phyloP scores from a whole-genome alignment of 1,140 invertebrate genomes.

The Dinoponera quadriceps region DNA sequence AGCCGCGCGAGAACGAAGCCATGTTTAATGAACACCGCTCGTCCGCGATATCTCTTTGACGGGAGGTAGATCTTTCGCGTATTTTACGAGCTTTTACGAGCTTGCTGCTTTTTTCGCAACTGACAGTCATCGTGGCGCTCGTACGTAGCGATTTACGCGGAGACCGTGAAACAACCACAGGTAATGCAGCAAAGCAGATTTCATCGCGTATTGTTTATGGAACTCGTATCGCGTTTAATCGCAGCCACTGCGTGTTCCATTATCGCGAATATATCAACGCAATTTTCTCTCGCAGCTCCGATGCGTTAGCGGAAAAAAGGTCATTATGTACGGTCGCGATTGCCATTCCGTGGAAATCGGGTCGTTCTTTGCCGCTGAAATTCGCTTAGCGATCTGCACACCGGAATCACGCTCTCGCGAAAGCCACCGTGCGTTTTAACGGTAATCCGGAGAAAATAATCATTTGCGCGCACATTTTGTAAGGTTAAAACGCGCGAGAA shows the following conservation, averaged over 20 bases:
- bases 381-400: conserved; percentile 10
- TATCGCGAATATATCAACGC: not conserved
- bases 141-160: not conserved
- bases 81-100: not conserved
- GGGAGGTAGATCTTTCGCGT: not conserved
- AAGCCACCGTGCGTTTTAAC: not conserved
- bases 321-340: not conserved
- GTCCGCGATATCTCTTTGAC: not conserved
- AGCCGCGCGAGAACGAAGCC: not conserved
- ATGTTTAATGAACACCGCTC: not conserved
- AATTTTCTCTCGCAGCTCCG: not conserved
- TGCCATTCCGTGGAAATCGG: not conserved
- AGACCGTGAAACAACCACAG: not conserved
- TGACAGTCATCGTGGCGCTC: not conserved
- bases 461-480: not conserved
- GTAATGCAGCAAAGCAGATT: not conserved
- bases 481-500: not conserved
- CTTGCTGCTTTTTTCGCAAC: not conserved
- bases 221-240: not conserved
- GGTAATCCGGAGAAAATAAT: conserved; percentile 23
- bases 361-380: conserved; percentile 1
- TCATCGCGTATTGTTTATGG: not conserved
- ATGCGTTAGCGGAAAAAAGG: not conserved
- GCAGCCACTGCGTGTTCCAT: no score
- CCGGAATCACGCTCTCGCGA: not conserved